These are phyloP conservation scores for Sorex maritimensis DNA, from an alignment of 2,797 vertebrate genomes.

Conservation along the genomic window DNA sequence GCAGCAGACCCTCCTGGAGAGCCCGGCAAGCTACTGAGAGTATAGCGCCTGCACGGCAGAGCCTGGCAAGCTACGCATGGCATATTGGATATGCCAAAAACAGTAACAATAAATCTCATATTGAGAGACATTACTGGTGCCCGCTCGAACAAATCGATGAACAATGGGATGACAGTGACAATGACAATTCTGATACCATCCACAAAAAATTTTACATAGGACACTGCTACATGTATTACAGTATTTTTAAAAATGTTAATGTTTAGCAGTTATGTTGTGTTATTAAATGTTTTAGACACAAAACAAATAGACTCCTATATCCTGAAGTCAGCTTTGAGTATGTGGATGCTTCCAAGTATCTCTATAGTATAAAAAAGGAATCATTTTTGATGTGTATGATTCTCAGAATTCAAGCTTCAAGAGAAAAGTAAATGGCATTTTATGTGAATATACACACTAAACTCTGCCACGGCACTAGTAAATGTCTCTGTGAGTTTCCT, in stretches of 20 bases:
- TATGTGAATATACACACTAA: not conserved
- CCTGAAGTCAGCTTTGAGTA: not conserved
- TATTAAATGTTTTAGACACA: not conserved
- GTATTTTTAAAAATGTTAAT: conserved; percentile 5
- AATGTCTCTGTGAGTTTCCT: not conserved
- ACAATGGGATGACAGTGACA: too few relatives aligned
- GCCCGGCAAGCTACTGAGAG: too few relatives aligned
- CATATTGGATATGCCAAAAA: too few relatives aligned
- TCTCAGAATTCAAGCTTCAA: conserved; percentile 56
- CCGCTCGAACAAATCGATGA: too few relatives aligned
- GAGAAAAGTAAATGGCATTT: conserved; percentile 12
- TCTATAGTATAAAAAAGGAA: too few relatives aligned
- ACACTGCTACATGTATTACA: not conserved
- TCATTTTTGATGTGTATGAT: not conserved
- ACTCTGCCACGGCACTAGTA: not conserved
- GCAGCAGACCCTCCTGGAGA: too few relatives aligned
- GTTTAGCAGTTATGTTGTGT: not conserved
- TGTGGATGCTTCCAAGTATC: not conserved
- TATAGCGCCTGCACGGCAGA: too few relatives aligned
- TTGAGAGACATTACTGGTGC: too few relatives aligned
- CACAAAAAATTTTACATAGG: not conserved
- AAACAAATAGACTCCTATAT: conserved; percentile 30
- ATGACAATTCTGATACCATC: not conserved
- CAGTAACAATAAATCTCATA: too few relatives aligned
- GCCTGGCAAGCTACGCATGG: too few relatives aligned